A percentile compares a stretch with the other conserved stretches of the same genome.
Evolutionary conservation across 2,888 invertebrate species (phyloP).

Genomic region (Thelaira solivaga): DNA sequence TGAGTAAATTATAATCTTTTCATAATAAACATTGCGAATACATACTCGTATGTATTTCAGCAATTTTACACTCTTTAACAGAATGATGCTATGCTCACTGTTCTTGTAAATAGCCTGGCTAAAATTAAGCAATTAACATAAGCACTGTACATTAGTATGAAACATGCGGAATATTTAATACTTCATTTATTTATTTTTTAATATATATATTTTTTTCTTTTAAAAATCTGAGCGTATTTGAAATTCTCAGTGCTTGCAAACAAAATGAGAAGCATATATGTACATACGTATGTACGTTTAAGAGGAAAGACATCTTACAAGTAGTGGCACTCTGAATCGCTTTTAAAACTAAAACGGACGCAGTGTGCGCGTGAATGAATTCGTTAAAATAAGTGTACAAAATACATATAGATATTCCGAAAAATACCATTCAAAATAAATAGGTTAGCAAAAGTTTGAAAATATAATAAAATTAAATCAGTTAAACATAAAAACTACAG

Average conservation of each 20-base stretch:
- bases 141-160: too few species aligned
- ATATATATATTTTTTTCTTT: constrained; percentile 32
- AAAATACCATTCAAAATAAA: constrained; percentile 44
- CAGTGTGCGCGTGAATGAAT: constrained; percentile 56
- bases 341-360: constrained; percentile 54
- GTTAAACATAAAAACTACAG: background rate
- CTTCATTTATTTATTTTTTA: constrained; percentile 10
- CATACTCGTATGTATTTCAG: too few species aligned
- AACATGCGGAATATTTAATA: too few species aligned
- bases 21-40: too few species aligned
- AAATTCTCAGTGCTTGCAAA: constrained; percentile 34
- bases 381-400: constrained; percentile 33
- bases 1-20: too few species aligned
- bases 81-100: too few species aligned
- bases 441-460: constrained; percentile 55
- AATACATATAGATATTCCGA: constrained; percentile 27
- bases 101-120: too few species aligned
- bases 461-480: background rate
- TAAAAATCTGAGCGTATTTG: constrained; percentile 24
- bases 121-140: too few species aligned
- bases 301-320: constrained; percentile 23
- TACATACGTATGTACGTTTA: too few species aligned
- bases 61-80: too few species aligned
- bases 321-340: constrained; percentile 48
- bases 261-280: constrained; percentile 2